Conservation (phyloP, 2,113 vertebrate species). For the Alligator sinensis region DNA sequence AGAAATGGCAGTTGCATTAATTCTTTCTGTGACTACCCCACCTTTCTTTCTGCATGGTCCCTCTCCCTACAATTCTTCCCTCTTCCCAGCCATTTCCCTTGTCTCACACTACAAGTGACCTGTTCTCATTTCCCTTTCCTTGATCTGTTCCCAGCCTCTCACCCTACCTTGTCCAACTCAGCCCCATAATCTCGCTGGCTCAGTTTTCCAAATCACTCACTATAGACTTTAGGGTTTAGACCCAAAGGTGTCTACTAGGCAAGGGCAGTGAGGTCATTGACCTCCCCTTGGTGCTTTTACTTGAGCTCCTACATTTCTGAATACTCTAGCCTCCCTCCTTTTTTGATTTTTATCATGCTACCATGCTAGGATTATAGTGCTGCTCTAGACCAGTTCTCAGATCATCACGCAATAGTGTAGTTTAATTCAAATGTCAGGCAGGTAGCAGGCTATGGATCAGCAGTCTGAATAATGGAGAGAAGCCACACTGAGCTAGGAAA, state of each 20-base stretch:
- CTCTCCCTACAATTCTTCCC: background rate
- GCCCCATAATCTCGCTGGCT: background rate
- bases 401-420: background rate
- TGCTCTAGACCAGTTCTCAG: background rate
- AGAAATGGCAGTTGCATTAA: background rate
- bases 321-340: background rate
- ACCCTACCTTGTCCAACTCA: background rate
- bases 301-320: background rate
- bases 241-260: background rate
- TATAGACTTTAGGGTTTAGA: background rate
- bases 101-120: background rate
- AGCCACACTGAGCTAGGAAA: fast-evolving
- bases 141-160: background rate
- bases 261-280: background rate
- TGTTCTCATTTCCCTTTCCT: fast-evolving
- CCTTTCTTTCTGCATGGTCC: background rate
- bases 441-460: background rate
- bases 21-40: fast-evolving
- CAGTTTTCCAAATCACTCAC: background rate
- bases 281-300: background rate
- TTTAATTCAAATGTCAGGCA: conserved; percentile 21
- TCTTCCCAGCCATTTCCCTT: background rate
- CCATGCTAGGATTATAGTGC: background rate
- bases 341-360: background rate
- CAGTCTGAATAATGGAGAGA: background rate